A percentile compares a stretch with the other conserved stretches of the same genome.
phyloP scores from a whole-genome alignment of 1,140 invertebrate genomes.

The Neuroterus valhalla region DNA sequence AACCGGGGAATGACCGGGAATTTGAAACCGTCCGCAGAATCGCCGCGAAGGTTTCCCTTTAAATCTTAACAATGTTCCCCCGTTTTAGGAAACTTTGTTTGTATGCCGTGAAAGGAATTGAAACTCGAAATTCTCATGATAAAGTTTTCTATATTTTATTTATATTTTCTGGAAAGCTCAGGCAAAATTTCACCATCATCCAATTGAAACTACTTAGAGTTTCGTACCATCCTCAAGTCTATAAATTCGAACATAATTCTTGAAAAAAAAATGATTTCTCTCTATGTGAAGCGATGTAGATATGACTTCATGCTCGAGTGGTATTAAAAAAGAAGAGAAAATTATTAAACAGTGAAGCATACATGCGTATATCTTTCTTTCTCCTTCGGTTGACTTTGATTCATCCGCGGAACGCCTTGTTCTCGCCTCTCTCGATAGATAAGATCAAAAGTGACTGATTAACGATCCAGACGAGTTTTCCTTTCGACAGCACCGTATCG shows the following conservation, averaged over 20 bases:
- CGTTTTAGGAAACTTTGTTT: too few species aligned
- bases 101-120: too few species aligned
- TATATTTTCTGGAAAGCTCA: background rate
- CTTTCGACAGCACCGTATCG: constrained; percentile 37
- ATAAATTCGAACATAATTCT: background rate
- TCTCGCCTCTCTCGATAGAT: constrained; percentile 45
- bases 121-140: too few species aligned
- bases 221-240: background rate
- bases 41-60: too few species aligned
- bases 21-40: too few species aligned
- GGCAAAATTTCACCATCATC: background rate
- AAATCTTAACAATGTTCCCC: too few species aligned
- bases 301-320: constrained; percentile 6
- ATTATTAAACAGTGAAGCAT: constrained; percentile 27
- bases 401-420: constrained; percentile 54
- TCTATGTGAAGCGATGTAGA: background rate
- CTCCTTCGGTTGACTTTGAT: constrained; percentile 44
- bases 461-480: constrained; percentile 52
- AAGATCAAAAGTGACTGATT: constrained; percentile 55
- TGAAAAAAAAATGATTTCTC: background rate
- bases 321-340: constrained; percentile 32
- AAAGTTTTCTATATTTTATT: too few species aligned
- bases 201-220: constrained; percentile 2
- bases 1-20: too few species aligned
- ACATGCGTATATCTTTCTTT: constrained; percentile 16